A percentile compares a stretch with the other conserved stretches of the same genome.
These are phyloP conservation scores for Leucania comma DNA, from an alignment of 2,888 invertebrate genomes.

Conservation along the genomic window DNA sequence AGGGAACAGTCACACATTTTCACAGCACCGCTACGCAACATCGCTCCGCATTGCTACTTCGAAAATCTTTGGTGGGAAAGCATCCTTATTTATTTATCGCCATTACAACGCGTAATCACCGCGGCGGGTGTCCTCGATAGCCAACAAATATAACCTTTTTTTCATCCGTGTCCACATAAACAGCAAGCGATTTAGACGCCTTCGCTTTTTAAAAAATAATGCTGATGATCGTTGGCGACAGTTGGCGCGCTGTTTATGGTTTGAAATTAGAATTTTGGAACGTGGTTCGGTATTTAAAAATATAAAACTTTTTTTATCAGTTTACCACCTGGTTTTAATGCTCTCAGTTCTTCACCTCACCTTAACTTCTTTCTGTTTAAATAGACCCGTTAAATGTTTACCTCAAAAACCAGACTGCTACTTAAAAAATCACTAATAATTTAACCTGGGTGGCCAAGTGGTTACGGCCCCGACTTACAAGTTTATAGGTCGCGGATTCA, in stretches of 20 bases:
- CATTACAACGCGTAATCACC: slow-evolving; percentile 61
- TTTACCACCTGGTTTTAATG: no score
- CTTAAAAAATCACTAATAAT: no score
- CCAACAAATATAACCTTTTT: slow-evolving; percentile 58
- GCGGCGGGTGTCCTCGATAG: slow-evolving; percentile 58
- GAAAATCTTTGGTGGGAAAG: background rate
- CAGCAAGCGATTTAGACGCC: slow-evolving; percentile 42
- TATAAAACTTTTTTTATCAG: background rate
- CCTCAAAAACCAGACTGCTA: no score
- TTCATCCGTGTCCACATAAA: slow-evolving; percentile 43
- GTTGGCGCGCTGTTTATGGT: slow-evolving; percentile 49
- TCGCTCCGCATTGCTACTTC: background rate
- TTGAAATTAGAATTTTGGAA: slow-evolving; percentile 41
- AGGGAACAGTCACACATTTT: background rate
- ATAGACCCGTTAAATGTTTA: no score
- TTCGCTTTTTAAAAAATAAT: slow-evolving; percentile 44
- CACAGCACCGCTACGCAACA: background rate
- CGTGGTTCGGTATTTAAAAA: background rate
- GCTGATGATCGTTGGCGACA: slow-evolving; percentile 41
- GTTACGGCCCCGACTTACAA: no score
- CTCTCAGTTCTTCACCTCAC: no score
- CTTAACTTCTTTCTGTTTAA: no score
- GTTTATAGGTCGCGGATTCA: no score
- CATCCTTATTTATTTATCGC: slow-evolving; percentile 51
- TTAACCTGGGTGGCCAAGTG: no score